Evolutionary conservation across 2,797 vertebrate species (phyloP), one percentile per base, ranked within the genome.

Genomic region (Etheostoma nigrum): DNA sequence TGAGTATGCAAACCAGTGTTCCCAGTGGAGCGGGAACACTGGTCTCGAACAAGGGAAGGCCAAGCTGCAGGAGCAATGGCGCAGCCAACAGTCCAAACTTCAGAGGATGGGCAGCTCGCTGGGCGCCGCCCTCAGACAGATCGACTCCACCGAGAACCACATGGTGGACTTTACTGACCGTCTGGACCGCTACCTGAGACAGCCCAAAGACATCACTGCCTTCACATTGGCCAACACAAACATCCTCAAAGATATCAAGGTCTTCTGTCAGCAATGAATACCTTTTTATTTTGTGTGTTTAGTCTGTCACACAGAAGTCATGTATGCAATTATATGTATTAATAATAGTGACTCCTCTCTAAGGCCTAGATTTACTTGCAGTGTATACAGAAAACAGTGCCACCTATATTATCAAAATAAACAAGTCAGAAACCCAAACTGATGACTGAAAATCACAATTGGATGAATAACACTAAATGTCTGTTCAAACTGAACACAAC

Each of bases 21-120:
- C 91, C 77, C 88, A 93, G 58, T 42, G 94, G 23, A 88, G 87
- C 7, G 76, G 76, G 52, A 83, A 92, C 23, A 79, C 89, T 36
- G 79, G 82, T 69, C 6, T 95, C 51, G 94, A 94, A 74, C 93
- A 94, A 83, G 93, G 82, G 44, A 95, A 88, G 81, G 86, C 67
- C 2, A 94, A 93, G 66, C 87, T 97, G 27, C 89, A 91, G 79
- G 91, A 89, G 68, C 90, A 94, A 84, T 96, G 96, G 94, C 90
- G 90, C 18, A 86, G 88, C 15, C 95, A 97, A 74, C 96, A 95
- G 88, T 85, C 70, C 48, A 78, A 79, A 76, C 92, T 97, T 53
- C 95, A 84, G 91, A 84, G 88, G 82, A 95, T 97, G 93, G 98
- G 96, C 52, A 84, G 86, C 63, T 98, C 96, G 19, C 89, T 99